These are phyloP conservation scores for Neoascia interrupta DNA, from an alignment of 2,888 invertebrate species.

Conservation along the genomic window DNA sequence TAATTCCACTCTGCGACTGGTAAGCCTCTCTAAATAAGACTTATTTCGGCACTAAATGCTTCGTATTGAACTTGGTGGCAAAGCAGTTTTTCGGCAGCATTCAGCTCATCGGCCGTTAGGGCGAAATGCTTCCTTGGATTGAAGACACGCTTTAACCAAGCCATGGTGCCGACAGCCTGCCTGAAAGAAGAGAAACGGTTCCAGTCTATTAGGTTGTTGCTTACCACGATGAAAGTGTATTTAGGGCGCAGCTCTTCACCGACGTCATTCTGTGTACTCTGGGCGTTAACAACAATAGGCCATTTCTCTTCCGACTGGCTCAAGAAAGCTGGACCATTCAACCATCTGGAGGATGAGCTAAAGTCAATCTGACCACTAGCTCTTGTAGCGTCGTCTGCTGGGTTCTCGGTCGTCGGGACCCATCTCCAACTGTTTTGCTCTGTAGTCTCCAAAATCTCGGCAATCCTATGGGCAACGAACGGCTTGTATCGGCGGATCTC, in stretches of 20 bases:
- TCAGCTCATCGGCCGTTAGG: neutral
- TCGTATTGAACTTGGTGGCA: constrained; percentile 24
- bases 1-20: neutral
- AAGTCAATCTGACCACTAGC: neutral
- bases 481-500: constrained; percentile 61
- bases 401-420: constrained; percentile 68
- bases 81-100: constrained; percentile 1
- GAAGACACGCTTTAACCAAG: neutral
- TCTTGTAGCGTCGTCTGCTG: constrained; percentile 70
- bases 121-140: neutral
- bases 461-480: constrained; percentile 39
- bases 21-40: neutral
- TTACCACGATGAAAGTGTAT: neutral
- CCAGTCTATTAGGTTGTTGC: neutral
- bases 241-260: neutral
- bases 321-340: constrained; percentile 42
- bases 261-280: constrained; percentile 12
- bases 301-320: constrained; percentile 17
- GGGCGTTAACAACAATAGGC: neutral
- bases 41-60: constrained; percentile 7
- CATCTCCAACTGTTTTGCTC: constrained; percentile 68
- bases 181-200: constrained; percentile 35
- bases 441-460: constrained; percentile 21
- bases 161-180: constrained; percentile 28
- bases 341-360: constrained; percentile 7